Base-by-base conservation (phyloP, 2,113 vertebrate genomes). In the Thalassoma bifasciatum region DNA sequence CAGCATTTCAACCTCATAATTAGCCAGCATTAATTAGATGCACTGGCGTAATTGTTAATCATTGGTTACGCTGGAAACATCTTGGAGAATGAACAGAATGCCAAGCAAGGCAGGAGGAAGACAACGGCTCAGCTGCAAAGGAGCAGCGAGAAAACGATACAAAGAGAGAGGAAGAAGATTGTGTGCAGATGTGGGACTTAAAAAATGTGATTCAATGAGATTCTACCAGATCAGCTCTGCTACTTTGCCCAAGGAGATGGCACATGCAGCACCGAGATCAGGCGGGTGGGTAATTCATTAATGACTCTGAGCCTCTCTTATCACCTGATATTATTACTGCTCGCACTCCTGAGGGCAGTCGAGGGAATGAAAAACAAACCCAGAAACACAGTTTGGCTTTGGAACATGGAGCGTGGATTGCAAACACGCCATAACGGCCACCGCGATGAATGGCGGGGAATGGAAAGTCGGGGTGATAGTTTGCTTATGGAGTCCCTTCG, bases 31-130 rank as follows among this genome's bases (percentile, higher is more conserved):
- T 93, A 93, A 93, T 92, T 91, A 93, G 90, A 93, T 88, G 92
- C 92, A 89, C 89, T 92, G 86, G 89, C 88, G 84, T 93, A 93
- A 94, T 93, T 93, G 91, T 93, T 93, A 93, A 94, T 93, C 89
- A 93, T 89, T 87, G 90, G 88, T 93, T 93, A 83, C 83, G 84
- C 88, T 91, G 88, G 88, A 90, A 90, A 93, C 91, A 91, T 93
- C 85, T 88, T 78, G 68, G 86, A 84, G 83, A 87, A 90, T 66
- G 90, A 89, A 81, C 76, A 81, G 92, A 93, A 93, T 93, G 86
- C 87, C 88, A 91, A 93, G 85, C 71, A 30, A 88, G 80, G 74
- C 82, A 53, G 50, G 49, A 62, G 66, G 75, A 68, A 77, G 75
- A 86, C 80, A 85, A 60, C 52, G 16, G 72, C 75, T 71, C 42